Evolutionary conservation across 2,113 vertebrate genomes (phyloP), one percentile per base, ranked within the genome.

Genomic region (Echinops telfairi): DNA sequence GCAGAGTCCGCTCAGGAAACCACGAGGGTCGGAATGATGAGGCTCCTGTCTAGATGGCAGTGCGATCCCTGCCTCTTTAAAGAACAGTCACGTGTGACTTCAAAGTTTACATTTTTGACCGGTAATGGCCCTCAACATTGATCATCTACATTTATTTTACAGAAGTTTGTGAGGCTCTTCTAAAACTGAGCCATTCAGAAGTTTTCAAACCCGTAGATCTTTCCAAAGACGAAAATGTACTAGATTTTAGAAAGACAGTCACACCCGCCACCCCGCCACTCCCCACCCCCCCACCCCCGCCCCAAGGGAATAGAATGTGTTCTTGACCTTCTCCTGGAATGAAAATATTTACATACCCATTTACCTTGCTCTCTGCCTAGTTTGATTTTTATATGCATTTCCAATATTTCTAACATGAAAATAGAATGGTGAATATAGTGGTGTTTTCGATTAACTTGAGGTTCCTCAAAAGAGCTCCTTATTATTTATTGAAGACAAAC

Each of bases 11-110:
- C 22, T 79, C 66, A 23, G 43, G 66, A 47, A 81, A 31, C 79
- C 0, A 0, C 0, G 38, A 0, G 6, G 7, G 43, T 20, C 20
- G 62, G n/a, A 6, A 43, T 62, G 38, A 40, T 31, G 23, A 5
- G 3, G 38, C 33, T 60, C 33, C 84, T 47, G 0, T 38, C 87
- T 47, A 0, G 7, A 14, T 3, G 31, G 79, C 27, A 20, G 4
- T 1, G 17, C 8, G 88, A 58, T 87, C 64, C 76, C 76, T 91
- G 31, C 84, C 66, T 89, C n/a, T 33, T 6, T 43, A 11, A 7
- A 83, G 27, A 77, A 47, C 6, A 62, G 36, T 33, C 85, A 84
- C 36, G 22, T 16, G n/a, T 14, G 47, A 38, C 36, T n/a, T 83
- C 64, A 77, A 29, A 43, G 53, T 73, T n/a, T 22, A 75, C 68